Conservation (phyloP, 1,140 invertebrate species). For the Aphelenchoides fujianensis region DNA sequence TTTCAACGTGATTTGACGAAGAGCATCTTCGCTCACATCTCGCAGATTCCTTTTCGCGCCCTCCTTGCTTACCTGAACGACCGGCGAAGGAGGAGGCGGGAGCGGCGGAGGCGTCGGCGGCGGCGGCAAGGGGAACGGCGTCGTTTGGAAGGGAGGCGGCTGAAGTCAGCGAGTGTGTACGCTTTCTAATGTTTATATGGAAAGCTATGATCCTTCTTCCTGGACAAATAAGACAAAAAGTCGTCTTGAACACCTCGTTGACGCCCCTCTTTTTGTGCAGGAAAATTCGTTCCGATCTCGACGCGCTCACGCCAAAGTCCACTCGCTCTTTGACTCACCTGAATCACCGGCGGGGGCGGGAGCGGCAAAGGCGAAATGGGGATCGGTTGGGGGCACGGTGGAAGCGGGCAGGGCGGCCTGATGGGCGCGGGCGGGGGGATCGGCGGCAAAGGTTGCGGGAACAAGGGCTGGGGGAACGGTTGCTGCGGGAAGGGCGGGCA, state of each 20-base stretch:
- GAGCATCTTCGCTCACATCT: too few relatives aligned
- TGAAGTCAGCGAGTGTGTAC: too few relatives aligned
- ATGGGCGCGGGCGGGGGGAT: neutral
- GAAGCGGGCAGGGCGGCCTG: neutral
- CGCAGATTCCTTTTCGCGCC: too few relatives aligned
- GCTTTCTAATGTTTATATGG: too few relatives aligned
- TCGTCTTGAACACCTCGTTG: too few relatives aligned
- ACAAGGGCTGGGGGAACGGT: too few relatives aligned
- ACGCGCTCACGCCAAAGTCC: neutral
- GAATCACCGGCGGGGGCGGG: neutral
- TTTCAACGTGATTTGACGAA: neutral
- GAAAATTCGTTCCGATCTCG: neutral
- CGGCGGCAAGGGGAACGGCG: neutral
- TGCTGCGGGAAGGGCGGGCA: too few relatives aligned
- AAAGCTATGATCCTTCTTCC: too few relatives aligned
- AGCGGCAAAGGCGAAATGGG: neutral
- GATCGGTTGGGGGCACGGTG: neutral
- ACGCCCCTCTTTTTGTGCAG: too few relatives aligned
- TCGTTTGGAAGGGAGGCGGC: too few relatives aligned
- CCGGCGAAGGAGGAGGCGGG: neutral
- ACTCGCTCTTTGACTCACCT: neutral
- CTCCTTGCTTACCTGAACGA: neutral
- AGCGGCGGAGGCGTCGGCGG: neutral
- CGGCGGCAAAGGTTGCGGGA: neutral
- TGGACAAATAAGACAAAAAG: too few relatives aligned